These are phyloP conservation scores for Eospalax fontanierii DNA, from an alignment of 2,797 vertebrate species.

Conservation along the genomic window DNA sequence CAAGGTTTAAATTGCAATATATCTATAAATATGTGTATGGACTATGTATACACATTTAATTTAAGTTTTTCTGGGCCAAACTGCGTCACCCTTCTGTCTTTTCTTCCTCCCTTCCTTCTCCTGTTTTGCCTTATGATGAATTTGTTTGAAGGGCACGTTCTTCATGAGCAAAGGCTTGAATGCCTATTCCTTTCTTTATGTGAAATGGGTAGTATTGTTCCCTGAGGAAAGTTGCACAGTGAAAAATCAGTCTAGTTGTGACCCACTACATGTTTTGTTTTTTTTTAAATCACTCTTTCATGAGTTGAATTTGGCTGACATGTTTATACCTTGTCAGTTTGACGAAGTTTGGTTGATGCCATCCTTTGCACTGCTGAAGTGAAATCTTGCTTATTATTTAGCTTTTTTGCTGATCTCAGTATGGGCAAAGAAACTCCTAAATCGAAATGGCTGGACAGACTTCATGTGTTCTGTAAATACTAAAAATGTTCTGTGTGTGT, in stretches of 20 bases:
- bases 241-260: conserved; percentile 92
- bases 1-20: conserved; percentile 71
- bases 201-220: conserved; percentile 88
- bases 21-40: conserved; percentile 65
- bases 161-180: conserved; percentile 88
- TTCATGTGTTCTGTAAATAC: conserved; percentile 88
- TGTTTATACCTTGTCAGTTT: conserved; percentile 83
- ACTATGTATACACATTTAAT: conserved; percentile 53
- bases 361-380: conserved; percentile 89
- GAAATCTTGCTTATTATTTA: conserved; percentile 88
- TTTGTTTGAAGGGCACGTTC: conserved; percentile 90
- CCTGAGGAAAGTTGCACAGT: conserved; percentile 87
- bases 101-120: conserved; percentile 78
- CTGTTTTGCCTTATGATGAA: conserved; percentile 89
- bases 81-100: conserved; percentile 76
- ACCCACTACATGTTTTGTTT: conserved; percentile 88
- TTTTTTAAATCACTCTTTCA: conserved; percentile 55
- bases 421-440: conserved; percentile 89
- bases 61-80: conserved; percentile 87
- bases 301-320: conserved; percentile 84
- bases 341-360: conserved; percentile 91
- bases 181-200: conserved; percentile 87
- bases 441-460: conserved; percentile 90
- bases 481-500: conserved; percentile 87
- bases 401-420: conserved; percentile 88